Evolutionary conservation across 2,888 invertebrate species (phyloP).

Genomic region (Escarpia spicata): DNA sequence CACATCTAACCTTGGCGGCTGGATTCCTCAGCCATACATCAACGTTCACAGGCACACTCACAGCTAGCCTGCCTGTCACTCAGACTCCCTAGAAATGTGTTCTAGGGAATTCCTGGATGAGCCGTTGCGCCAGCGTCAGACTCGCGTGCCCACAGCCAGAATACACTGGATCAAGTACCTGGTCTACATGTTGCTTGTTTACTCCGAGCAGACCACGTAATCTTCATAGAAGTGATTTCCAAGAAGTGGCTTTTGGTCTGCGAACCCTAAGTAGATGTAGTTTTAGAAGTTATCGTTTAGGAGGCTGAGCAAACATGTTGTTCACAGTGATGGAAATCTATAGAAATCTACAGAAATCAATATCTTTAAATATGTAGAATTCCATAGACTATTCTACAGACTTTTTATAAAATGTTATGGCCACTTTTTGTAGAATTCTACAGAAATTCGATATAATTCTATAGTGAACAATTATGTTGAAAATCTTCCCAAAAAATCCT

Average conservation of each 20-base stretch:
- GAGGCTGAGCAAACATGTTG: neutral
- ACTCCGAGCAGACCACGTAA: neutral
- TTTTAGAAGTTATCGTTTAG: neutral
- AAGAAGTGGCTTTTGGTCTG: neutral
- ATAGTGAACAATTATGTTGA: too few relatives aligned
- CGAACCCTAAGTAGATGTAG: neutral
- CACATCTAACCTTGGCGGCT: neutral
- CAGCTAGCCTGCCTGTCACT: neutral
- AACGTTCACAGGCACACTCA: neutral
- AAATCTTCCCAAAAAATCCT: too few relatives aligned
- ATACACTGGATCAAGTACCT: neutral
- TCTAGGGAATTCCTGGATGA: neutral
- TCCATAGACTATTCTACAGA: too few relatives aligned
- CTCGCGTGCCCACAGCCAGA: neutral
- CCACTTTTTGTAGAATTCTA: too few relatives aligned
- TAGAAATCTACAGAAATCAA: too few relatives aligned
- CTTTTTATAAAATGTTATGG: too few relatives aligned
- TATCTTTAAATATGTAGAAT: too few relatives aligned
- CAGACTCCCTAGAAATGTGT: conserved; percentile 6
- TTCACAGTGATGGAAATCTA: neutral
- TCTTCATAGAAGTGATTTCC: neutral
- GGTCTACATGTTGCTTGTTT: neutral
- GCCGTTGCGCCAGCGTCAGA: neutral
- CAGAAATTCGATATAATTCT: too few relatives aligned
- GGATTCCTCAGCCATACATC: neutral